A percentile compares a stretch with the other conserved stretches of the same genome.
These are phyloP conservation scores for Psittacula derbiana DNA, from an alignment of 2,797 vertebrate genomes.

Conservation along the genomic window DNA sequence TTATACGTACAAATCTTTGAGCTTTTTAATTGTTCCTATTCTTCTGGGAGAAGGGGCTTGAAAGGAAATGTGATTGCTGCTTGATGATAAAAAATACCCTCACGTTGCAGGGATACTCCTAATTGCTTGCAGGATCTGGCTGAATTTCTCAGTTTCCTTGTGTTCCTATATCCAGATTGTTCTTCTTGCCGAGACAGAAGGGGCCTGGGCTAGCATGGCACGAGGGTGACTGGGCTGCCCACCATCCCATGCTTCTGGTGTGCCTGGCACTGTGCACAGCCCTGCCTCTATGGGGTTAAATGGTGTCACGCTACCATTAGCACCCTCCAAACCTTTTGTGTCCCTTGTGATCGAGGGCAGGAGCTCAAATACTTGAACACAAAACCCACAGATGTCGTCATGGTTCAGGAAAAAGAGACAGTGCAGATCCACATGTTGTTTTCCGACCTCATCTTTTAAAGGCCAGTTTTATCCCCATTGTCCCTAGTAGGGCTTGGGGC, in stretches of 20 bases:
- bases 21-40: neutral
- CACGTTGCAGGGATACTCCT: neutral
- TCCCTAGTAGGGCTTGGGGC: neutral
- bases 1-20: neutral
- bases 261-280: neutral
- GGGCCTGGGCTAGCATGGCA: neutral
- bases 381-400: neutral
- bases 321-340: neutral
- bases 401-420: neutral
- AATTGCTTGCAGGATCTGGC: neutral
- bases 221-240: accelerated
- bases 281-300: neutral
- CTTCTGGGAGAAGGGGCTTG: neutral
- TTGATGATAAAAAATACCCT: neutral
- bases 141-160: neutral
- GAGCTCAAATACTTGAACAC: neutral
- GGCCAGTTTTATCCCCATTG: neutral
- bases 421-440: neutral
- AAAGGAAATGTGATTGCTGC: neutral
- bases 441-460: neutral
- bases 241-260: accelerated
- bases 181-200: neutral
- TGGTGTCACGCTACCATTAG: neutral
- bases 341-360: neutral
- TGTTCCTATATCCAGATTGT: neutral